phyloP scores from a whole-genome alignment of 1,140 invertebrate genomes.

The Pseudoatta argentina region DNA sequence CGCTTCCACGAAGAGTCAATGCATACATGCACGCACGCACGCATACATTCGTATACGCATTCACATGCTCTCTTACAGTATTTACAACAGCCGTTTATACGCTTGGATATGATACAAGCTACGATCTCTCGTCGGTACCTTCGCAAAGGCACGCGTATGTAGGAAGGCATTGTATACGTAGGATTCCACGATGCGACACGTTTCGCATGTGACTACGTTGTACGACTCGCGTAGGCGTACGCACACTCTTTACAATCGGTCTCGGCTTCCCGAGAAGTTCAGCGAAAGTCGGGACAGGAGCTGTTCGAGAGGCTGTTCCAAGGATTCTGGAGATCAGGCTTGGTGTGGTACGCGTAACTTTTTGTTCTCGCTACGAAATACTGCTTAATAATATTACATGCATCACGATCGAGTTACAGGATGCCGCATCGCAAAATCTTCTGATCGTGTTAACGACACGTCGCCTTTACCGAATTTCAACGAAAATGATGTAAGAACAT shows the following conservation, averaged over 20 bases:
- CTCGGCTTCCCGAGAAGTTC: slow-evolving; percentile 15
- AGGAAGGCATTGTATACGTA: background rate
- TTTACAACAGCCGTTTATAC: slow-evolving; percentile 64
- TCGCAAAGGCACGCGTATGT: slow-evolving; percentile 47
- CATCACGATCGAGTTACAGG: slow-evolving; percentile 9
- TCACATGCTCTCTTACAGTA: slow-evolving; percentile 31
- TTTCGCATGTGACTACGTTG: background rate
- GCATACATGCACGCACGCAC: background rate
- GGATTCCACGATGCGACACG: slow-evolving; percentile 1
- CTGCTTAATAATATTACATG: slow-evolving; percentile 37
- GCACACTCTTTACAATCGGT: slow-evolving; percentile 11
- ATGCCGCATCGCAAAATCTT: slow-evolving; percentile 9
- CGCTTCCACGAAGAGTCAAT: slow-evolving; percentile 14
- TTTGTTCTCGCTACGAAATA: slow-evolving; percentile 8
- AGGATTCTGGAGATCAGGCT: slow-evolving; percentile 38
- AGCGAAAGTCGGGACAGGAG: slow-evolving; percentile 22
- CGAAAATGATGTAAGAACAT: background rate
- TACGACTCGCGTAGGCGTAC: background rate
- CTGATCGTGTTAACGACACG: background rate
- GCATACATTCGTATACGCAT: background rate
- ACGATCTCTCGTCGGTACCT: slow-evolving; percentile 50
- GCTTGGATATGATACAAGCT: slow-evolving; percentile 53
- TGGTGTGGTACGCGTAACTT: background rate
- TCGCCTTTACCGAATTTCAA: background rate
- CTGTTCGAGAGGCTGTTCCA: slow-evolving; percentile 37